Evolutionary conservation across 1,140 invertebrate genomes (phyloP).

Genomic region (Chrysoperla carnea): DNA sequence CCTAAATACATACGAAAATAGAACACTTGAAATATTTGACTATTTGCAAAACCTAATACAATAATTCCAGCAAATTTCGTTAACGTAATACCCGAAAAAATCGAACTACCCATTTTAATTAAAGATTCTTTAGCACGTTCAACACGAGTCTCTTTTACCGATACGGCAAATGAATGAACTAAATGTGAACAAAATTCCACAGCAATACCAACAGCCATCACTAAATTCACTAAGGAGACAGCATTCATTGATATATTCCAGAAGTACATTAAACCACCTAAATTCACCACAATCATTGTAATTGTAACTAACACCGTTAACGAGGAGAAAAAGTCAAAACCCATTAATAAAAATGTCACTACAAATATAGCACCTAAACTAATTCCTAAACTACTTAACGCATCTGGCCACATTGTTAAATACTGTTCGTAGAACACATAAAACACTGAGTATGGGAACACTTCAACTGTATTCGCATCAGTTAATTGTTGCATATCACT

Average conservation of each 20-base stretch:
- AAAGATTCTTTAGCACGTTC: slow-evolving; percentile 68
- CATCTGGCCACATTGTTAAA: slow-evolving; percentile 87
- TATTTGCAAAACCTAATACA: slow-evolving; percentile 88
- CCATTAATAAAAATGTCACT: slow-evolving; percentile 86
- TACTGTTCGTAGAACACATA: slow-evolving; percentile 99
- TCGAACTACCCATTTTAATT: slow-evolving; percentile 85
- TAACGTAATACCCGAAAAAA: slow-evolving; percentile 91
- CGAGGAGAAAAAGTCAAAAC: slow-evolving; percentile 80
- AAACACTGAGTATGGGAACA: slow-evolving; percentile 96
- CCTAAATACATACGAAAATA: slow-evolving; percentile 98
- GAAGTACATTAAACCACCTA: slow-evolving; percentile 93
- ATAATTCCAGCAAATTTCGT: slow-evolving; percentile 94
- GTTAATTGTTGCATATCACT: slow-evolving; percentile 23
- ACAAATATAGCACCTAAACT: slow-evolving; percentile 85
- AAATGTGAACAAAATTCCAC: slow-evolving; percentile 98
- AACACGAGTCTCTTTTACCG: slow-evolving; percentile 46
- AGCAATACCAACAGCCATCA: slow-evolving; percentile 96
- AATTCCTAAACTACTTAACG: slow-evolving; percentile 69
- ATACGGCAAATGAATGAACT: slow-evolving; percentile 79
- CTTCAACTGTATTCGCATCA: slow-evolving; percentile 45
- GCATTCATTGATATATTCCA: slow-evolving; percentile 94
- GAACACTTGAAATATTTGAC: slow-evolving; percentile 93
- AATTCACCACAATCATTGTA: slow-evolving; percentile 81
- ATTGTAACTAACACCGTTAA: slow-evolving; percentile 82
- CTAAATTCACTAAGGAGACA: slow-evolving; percentile 92